A percentile compares a stretch with the other conserved stretches of the same genome.
Conservation (phyloP, 2,797 vertebrate genomes). For the Tragelaphus oryx region DNA sequence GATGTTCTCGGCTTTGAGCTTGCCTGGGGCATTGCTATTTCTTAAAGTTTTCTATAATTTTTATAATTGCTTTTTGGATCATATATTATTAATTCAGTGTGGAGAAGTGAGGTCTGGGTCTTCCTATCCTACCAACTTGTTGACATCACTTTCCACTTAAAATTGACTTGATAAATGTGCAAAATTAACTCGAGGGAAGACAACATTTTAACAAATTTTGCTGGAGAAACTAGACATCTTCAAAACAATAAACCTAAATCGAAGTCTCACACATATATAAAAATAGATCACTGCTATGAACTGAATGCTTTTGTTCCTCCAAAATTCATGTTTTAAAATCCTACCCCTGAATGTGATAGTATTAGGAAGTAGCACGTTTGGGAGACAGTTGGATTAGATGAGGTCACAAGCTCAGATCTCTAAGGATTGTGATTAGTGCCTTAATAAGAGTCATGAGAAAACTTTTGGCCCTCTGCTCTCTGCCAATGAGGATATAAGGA, state of each 20-base stretch:
- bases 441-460: background rate
- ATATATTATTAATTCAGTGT: background rate
- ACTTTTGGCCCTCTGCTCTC: background rate
- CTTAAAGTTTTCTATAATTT: background rate
- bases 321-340: background rate
- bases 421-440: background rate
- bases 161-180: background rate
- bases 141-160: background rate
- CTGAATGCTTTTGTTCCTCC: background rate
- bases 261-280: background rate
- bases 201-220: background rate
- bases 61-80: background rate
- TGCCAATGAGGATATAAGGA: background rate
- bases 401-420: background rate
- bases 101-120: background rate
- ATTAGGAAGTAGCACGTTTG: background rate
- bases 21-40: background rate
- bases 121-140: background rate
- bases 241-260: background rate
- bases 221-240: background rate
- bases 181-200: background rate
- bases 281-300: background rate
- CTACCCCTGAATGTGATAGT: background rate
- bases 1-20: background rate
- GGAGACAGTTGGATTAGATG: background rate